Evolutionary conservation across 2,888 invertebrate genomes (phyloP).

Genomic region (Cheilosia variabilis): DNA sequence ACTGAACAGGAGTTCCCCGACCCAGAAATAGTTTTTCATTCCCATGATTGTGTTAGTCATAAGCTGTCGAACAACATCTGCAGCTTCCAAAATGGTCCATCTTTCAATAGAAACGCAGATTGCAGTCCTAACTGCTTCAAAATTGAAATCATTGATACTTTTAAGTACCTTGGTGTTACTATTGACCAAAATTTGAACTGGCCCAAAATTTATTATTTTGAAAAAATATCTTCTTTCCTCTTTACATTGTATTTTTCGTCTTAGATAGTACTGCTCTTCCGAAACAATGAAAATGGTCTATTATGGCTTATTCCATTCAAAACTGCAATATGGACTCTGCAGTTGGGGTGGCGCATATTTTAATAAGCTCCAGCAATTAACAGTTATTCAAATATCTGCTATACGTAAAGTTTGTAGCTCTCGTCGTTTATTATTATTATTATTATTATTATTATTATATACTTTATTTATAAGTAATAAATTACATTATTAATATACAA

Average conservation of each 20-base stretch:
- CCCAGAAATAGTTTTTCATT: slow-evolving; percentile 14
- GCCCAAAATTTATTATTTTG: no score
- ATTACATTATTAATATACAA: no score
- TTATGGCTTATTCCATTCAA: slow-evolving; percentile 9
- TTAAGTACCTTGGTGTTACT: slow-evolving; percentile 9
- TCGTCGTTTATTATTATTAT: not conserved
- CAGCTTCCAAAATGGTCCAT: slow-evolving; percentile 8
- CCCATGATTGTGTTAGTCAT: slow-evolving; percentile 3
- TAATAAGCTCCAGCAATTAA: slow-evolving; percentile 6
- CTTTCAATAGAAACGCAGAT: not conserved
- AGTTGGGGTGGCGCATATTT: not conserved
- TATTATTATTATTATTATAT: no score
- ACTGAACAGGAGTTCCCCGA: slow-evolving; percentile 11
- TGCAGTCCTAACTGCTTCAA: slow-evolving; percentile 3
- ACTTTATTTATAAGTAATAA: no score
- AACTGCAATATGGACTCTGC: slow-evolving; percentile 8
- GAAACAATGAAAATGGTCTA: not conserved
- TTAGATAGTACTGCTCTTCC: not conserved
- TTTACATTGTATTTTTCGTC: not conserved
- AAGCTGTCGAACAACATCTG: slow-evolving; percentile 3
- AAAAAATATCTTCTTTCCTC: slow-evolving; percentile 9
- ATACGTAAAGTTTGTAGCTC: slow-evolving; percentile 5
- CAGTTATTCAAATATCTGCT: not conserved
- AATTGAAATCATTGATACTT: not conserved
- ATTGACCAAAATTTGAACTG: not conserved